Evolutionary conservation across 2,113 vertebrate species (phyloP).

Genomic region (Python bivittatus): DNA sequence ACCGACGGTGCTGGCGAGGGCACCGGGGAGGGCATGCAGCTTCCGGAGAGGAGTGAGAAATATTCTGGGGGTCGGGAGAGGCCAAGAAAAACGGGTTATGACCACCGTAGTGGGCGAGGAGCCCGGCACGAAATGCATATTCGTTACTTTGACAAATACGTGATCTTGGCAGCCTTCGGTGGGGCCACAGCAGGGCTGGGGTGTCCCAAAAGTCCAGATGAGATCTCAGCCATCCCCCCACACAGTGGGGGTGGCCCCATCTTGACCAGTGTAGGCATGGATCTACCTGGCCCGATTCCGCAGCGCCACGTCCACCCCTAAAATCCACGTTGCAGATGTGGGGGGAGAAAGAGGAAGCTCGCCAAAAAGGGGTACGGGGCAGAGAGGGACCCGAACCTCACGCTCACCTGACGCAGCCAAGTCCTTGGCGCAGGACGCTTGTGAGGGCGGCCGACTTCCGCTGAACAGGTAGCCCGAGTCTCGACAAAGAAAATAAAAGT

Average conservation of each 20-base stretch:
- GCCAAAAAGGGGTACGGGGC: neutral
- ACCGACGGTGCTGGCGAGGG: conserved; percentile 87
- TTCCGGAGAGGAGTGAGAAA: conserved; percentile 82
- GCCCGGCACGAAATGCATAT: neutral
- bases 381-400: neutral
- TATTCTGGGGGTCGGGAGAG: conserved; percentile 76
- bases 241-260: neutral
- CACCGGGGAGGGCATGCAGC: conserved; percentile 80
- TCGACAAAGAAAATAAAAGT: conserved; percentile 56
- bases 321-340: neutral
- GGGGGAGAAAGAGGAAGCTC: neutral
- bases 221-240: neutral
- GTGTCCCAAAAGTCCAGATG: neutral
- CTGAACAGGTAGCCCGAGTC: conserved; percentile 97
- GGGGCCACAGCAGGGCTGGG: neutral
- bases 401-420: conserved; percentile 82
- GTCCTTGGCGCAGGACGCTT: conserved; percentile 76
- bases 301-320: neutral
- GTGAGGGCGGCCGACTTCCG: conserved; percentile 86
- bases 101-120: neutral
- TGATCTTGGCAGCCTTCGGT: neutral
- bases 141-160: neutral
- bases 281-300: neutral
- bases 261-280: neutral
- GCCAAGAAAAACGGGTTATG: neutral